phyloP scores from a whole-genome alignment of 2,888 invertebrate species.

The Acanthosepion lycidas region DNA sequence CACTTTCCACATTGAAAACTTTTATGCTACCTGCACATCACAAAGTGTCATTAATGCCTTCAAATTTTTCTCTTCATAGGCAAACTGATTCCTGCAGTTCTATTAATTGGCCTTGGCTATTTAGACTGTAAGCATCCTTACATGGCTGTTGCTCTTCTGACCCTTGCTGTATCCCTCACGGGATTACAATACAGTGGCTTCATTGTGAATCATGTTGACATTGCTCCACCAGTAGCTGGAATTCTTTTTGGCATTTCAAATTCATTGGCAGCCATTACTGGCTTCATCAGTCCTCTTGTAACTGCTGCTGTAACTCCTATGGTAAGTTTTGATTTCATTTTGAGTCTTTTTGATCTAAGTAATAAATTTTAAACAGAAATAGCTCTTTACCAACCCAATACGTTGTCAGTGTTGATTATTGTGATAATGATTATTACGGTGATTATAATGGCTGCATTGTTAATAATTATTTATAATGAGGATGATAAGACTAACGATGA shows the following conservation, averaged over 20 bases:
- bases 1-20: too few species aligned
- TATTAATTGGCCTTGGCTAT: constrained; percentile 70
- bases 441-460: too few species aligned
- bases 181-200: constrained; percentile 72
- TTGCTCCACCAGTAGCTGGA: constrained; percentile 73
- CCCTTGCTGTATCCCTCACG: constrained; percentile 67
- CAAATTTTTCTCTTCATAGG: constrained; percentile 59
- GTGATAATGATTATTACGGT: too few species aligned
- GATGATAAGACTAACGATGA: too few species aligned
- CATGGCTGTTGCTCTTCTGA: constrained; percentile 68
- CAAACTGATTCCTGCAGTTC: constrained; percentile 67
- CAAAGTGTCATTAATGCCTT: too few species aligned
- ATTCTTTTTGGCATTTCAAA: constrained; percentile 74
- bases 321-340: constrained; percentile 53
- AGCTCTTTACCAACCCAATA: too few species aligned
- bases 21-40: too few species aligned
- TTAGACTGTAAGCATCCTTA: constrained; percentile 68
- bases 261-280: constrained; percentile 72
- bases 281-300: constrained; percentile 72
- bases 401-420: too few species aligned
- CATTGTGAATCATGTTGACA: constrained; percentile 74
- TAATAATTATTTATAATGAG: too few species aligned
- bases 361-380: neutral
- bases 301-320: constrained; percentile 69
- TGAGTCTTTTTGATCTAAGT: neutral